Conservation (phyloP, 2,113 vertebrate species). For the Rhipidura dahli region DNA sequence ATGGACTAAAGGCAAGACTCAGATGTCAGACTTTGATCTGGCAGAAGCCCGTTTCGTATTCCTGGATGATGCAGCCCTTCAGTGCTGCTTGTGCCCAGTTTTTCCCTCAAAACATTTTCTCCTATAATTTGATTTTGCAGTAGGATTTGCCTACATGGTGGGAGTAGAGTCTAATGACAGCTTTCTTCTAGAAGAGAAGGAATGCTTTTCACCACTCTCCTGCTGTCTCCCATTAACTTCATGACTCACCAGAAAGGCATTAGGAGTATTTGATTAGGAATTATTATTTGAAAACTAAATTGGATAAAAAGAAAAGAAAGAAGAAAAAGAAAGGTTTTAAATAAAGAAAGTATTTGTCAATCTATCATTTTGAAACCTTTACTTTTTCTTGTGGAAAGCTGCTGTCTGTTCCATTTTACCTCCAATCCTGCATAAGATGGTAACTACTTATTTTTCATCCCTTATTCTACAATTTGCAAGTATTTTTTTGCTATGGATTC, state of each 20-base stretch:
- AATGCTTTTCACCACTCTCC: background rate
- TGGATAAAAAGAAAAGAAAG: background rate
- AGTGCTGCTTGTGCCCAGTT: background rate
- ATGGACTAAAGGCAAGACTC: background rate
- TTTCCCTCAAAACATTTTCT: background rate
- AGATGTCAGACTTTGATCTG: background rate
- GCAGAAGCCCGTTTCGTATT: background rate
- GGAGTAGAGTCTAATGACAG: background rate
- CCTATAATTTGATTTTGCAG: background rate
- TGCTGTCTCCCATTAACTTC: background rate
- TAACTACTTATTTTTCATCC: background rate
- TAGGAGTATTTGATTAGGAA: background rate
- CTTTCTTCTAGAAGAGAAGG: background rate
- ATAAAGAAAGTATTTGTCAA: background rate
- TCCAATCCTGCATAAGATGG: background rate
- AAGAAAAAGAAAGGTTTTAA: rapidly evolving
- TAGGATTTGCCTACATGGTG: background rate
- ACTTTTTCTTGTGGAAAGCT: background rate
- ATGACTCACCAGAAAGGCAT: background rate
- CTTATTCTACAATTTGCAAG: background rate
- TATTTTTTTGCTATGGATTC: background rate
- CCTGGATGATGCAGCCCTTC: background rate
- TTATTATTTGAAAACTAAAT: background rate
- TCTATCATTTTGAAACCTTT: background rate
- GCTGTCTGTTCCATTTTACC: background rate